Percentiles rank a stretch among this genome's conserved stretches.
These are phyloP conservation scores for Sebastes iracundus DNA, from an alignment of 2,797 vertebrate species.

Conservation along the genomic window DNA sequence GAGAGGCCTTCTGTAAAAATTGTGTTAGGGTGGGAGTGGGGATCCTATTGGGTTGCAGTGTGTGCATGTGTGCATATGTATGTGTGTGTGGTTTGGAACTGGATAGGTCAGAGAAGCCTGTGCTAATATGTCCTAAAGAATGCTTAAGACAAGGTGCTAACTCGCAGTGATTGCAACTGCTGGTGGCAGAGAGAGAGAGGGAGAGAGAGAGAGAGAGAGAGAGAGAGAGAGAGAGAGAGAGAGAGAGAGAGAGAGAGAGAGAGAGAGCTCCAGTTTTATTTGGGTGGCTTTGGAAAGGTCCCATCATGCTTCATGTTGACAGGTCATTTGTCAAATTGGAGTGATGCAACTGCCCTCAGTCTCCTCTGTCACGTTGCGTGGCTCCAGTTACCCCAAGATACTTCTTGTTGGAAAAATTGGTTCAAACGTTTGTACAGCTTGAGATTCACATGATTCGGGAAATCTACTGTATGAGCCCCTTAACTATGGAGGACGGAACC, in stretches of 20 bases:
- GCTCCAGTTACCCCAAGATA: constrained; percentile 5
- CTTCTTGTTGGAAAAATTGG: constrained; percentile 22
- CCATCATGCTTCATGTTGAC: constrained; percentile 60
- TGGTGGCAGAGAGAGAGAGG: constrained; percentile 48
- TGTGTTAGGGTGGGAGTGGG: constrained; percentile 55
- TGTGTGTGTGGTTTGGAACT: constrained; percentile 72
- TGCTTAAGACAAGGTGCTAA: constrained; percentile 84
- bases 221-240: not conserved
- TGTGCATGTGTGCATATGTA: constrained; percentile 14
- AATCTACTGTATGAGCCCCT: not conserved
- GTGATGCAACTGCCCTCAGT: constrained; percentile 46
- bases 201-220: not conserved
- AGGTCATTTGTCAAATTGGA: constrained; percentile 57
- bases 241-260: not conserved
- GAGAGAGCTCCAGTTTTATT: constrained; percentile 47
- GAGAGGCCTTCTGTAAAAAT: constrained; percentile 74
- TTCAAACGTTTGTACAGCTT: not conserved
- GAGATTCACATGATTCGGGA: not conserved
- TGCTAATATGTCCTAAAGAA: constrained; percentile 83
- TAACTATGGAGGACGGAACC: not conserved
- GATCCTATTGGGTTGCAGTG: constrained; percentile 63
- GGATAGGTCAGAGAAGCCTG: constrained; percentile 71
- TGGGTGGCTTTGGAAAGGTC: constrained; percentile 56
- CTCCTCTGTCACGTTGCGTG: constrained; percentile 34
- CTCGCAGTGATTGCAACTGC: constrained; percentile 77